Evolutionary conservation across 1,140 invertebrate genomes (phyloP), one percentile per base, ranked within the genome.

Genomic region (Drosophila pallidifrons): DNA sequence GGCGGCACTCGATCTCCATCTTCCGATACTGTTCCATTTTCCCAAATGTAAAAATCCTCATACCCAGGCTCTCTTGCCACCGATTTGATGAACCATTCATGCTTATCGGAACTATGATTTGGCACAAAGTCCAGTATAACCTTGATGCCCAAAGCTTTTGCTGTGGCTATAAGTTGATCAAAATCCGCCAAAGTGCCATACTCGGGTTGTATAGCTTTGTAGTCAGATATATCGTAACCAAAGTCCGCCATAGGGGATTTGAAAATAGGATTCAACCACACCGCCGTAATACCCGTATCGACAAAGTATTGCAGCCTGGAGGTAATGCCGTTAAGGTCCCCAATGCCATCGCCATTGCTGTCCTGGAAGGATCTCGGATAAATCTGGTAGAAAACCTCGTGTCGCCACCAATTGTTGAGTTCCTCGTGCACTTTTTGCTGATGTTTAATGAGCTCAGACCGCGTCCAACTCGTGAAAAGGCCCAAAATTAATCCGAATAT

Each of bases 111-210:
- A 0, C 95, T 95, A 80, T 97, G 96, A 91, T 97, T 97, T 0
- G 96, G 96, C 4, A 49, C 93, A 79, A 92, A 92, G 58, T 93
- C 92, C 16, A 93, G 63, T 1, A 93, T 90, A 5, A 92, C 63
- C 28, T 91, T 91, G 0, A 93, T 77, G 2, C 81, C 81, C 54
- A 92, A 15, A 6, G 70, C 15, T 15, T 95, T 94, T 4, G 95
- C 95, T 55, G 92, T 92, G 16, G 92, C 92, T 1, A 96, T 82
- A 15, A 98, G 89, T 1, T 92, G 85, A 64, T 96, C 94, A 73
- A 98, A 96, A 83, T 97, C 95, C 41, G 94, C 93, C 88, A 97
- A 93, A 0, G 94, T 95, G 3, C 97, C 97, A 70, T 96, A 96
- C 61, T 95, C 93, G 0, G 94, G 93, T 76, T 97, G 94, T 47